Percentiles rank a stretch among this genome's conserved stretches.
Conservation (phyloP, 2,797 vertebrate species). For the Lophotriccus pileatus region DNA sequence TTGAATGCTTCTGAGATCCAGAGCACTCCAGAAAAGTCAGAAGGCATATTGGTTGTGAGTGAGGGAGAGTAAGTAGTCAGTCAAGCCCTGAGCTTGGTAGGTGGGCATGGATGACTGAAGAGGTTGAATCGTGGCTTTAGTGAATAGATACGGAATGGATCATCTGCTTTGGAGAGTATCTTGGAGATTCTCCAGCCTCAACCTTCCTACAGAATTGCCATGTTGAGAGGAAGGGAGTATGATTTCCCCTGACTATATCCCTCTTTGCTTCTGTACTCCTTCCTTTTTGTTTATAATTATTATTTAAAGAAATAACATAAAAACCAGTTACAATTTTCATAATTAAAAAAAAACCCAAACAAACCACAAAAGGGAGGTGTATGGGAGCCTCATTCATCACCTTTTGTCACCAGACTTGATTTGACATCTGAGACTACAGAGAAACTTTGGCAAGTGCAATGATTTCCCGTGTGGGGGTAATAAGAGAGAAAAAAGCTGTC, state of each 20-base stretch:
- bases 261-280: not conserved
- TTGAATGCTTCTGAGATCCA: not conserved
- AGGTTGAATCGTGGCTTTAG: not conserved
- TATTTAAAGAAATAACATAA: not conserved
- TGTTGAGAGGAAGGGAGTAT: not conserved
- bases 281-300: not conserved
- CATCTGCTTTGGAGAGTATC: not conserved
- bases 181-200: not conserved
- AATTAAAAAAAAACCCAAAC: not conserved
- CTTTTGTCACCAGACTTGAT: constrained; percentile 54
- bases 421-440: constrained; percentile 53
- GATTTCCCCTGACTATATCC: not conserved
- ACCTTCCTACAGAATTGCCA: not conserved
- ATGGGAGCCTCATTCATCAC: constrained; percentile 16
- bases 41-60: not conserved
- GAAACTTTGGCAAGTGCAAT: constrained; percentile 53
- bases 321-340: not conserved
- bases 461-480: constrained; percentile 58
- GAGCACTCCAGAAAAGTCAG: not conserved
- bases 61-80: not conserved
- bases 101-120: not conserved
- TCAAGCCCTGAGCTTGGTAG: not conserved
- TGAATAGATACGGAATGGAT: not conserved
- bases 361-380: not conserved
- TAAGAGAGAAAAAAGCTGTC: constrained; percentile 64